Base-by-base conservation (phyloP, 2,113 vertebrate species). In the Orientallactaga bullata region DNA sequence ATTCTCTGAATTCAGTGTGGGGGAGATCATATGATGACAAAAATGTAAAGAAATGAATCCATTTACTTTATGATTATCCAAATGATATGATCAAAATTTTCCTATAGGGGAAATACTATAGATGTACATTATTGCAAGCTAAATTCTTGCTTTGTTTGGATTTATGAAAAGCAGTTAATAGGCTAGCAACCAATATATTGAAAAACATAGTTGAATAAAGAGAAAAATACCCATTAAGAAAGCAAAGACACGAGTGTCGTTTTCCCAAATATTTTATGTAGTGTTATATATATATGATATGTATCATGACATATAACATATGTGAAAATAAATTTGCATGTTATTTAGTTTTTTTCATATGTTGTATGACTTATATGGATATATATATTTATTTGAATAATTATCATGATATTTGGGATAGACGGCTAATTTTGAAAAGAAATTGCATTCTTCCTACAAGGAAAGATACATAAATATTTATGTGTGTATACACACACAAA, bases 1-100 rank as follows among this genome's bases (percentile, higher is more conserved):
- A 73, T 85, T 26, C 66, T 93, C 95, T 93, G 97, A 86, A 97
- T 97, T 96, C 82, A 89, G 90, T 88, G 42, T 47, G 42, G 42
- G 42, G 42, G 42, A 89, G 37, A 88, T n/a, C n/a, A n/a, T n/a
- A n/a, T n/a, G n/a, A 24, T 94, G 21, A 96, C 96, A 97, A 97
- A 97, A 28, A 88, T 97, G 51, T 91, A 95, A 97, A 92, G 60
- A 78, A 94, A 0, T 17, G 9, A 74, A 4, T 55, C 20, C 58
- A 63, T 76, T 71, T 47, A 80, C 1, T 71, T 85, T 28, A 8
- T 80, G 30, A 58, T 90, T 80, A 88, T 94, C 95, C 95, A 95
- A 96, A 84, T 74, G 23, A 86, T 37, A 55, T 28, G 80, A 71
- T 5, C 92, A 69, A 66, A 96, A 61, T 68, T 35, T 47, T 20